Conservation (phyloP, 2,888 invertebrate species). For the Platypus cylindrus region DNA sequence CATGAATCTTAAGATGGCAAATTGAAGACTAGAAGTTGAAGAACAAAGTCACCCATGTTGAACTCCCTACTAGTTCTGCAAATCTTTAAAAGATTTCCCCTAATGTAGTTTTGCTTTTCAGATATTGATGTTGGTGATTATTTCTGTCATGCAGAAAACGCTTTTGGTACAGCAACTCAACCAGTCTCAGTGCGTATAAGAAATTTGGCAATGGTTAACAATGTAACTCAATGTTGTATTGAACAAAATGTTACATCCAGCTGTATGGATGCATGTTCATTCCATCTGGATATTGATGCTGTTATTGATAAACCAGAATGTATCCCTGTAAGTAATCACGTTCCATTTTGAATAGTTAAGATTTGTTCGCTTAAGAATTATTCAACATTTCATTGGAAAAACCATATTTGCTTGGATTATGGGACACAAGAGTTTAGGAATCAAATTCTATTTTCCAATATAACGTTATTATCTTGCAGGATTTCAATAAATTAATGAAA, state of each 20-base stretch:
- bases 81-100: background rate
- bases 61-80: too few species aligned
- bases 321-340: constrained; percentile 36
- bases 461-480: constrained; percentile 5
- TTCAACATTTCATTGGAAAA: background rate
- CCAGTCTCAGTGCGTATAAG: constrained; percentile 62
- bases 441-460: too few species aligned
- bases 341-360: background rate
- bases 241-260: constrained; percentile 62
- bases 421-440: too few species aligned
- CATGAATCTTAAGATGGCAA: too few species aligned
- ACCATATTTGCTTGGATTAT: background rate
- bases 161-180: constrained; percentile 58
- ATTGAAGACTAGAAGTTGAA: too few species aligned
- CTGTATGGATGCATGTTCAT: constrained; percentile 75
- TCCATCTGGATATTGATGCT: constrained; percentile 71
- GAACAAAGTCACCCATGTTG: too few species aligned
- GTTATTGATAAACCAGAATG: constrained; percentile 72
- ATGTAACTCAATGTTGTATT: constrained; percentile 71
- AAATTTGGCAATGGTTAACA: constrained; percentile 38
- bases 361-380: background rate
- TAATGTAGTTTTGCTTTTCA: background rate
- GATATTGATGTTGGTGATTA: constrained; percentile 66
- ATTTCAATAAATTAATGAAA: constrained; percentile 15
- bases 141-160: constrained; percentile 75